Evolutionary conservation across 2,113 vertebrate genomes (phyloP).

Genomic region (Tricholaema leucomelas): DNA sequence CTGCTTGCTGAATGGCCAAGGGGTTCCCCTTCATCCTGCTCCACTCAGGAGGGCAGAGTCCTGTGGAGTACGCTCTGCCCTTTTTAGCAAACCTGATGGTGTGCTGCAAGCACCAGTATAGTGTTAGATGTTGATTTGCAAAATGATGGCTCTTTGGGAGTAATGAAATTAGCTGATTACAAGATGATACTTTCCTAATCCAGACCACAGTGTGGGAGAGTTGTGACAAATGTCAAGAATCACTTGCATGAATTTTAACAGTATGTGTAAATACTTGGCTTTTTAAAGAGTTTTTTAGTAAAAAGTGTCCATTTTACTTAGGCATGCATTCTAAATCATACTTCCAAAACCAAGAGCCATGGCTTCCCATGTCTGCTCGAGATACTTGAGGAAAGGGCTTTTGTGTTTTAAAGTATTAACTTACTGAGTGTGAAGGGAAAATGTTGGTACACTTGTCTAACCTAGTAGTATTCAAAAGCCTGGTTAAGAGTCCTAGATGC

Average conservation of each 20-base stretch:
- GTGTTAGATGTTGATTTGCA: background rate
- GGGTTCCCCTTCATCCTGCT: background rate
- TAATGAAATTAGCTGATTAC: background rate
- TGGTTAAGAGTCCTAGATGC: background rate
- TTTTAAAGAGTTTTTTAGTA: background rate
- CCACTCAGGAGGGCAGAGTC: background rate
- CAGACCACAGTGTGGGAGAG: background rate
- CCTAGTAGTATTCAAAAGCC: background rate
- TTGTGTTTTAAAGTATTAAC: background rate
- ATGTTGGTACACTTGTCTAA: background rate
- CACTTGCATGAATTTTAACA: background rate
- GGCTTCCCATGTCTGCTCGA: background rate
- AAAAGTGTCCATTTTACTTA: background rate
- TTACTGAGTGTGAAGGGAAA: background rate
- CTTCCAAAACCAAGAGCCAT: background rate
- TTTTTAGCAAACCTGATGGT: background rate
- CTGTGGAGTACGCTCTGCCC: rapidly evolving
- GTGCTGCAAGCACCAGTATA: background rate
- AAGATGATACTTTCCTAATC: background rate
- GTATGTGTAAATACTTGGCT: background rate
- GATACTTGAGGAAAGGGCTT: background rate
- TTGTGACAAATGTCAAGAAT: background rate
- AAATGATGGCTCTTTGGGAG: background rate
- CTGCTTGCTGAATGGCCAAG: background rate
- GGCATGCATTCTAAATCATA: too few relatives aligned